Evolutionary conservation across 2,888 invertebrate species (phyloP), one percentile per base, ranked within the genome.

Genomic region (Eucriotettix oculatus): DNA sequence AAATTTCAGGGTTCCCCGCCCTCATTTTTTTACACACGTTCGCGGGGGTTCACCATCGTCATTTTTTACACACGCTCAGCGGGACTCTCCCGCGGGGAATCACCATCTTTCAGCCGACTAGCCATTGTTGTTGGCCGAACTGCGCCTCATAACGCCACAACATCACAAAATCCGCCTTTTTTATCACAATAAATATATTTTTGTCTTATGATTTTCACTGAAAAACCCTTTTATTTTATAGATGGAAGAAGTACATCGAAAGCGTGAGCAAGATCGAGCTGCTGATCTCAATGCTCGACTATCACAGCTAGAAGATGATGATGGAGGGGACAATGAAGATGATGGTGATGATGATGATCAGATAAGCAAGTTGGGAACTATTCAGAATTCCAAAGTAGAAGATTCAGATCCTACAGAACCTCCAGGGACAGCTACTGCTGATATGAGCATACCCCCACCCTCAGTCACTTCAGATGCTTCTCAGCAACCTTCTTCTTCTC

Each of bases 241-340:
- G 77, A 90, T 89, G 89, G 90, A 90, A 74, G 87, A 85, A 63
- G 89, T 87, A 0, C 88, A 88, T 66, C 84, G 83, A 69, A 87
- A 87, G 71, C 79, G 84, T 63, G 87, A 84, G 69, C 74, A 79
- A n/a, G 84, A 85, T 66, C 74, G 83, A 66, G 79, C 80, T 1
- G 79, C 80, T 16, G 83, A 83, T 69, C 74, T 82, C 57, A 80
- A 73, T 67, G 78, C 80, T 1, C 75, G 82, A 70, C 74, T 72
- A 17, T 71, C 72, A 0, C 64, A 73, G 56, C 65, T 72, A 10
- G 71, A 72, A 41, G 65, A 29, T 29, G 29, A 29, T 29, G 29
- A 29, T 29, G 29, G 58, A 52, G 64, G 62, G 0, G 75, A 75
- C 68, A 75, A 75, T 62, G 76, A 75, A 11, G 64, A 65, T 9